These are phyloP conservation scores for Micrasema longulum DNA, from an alignment of 1,140 invertebrate species.

Conservation along the genomic window DNA sequence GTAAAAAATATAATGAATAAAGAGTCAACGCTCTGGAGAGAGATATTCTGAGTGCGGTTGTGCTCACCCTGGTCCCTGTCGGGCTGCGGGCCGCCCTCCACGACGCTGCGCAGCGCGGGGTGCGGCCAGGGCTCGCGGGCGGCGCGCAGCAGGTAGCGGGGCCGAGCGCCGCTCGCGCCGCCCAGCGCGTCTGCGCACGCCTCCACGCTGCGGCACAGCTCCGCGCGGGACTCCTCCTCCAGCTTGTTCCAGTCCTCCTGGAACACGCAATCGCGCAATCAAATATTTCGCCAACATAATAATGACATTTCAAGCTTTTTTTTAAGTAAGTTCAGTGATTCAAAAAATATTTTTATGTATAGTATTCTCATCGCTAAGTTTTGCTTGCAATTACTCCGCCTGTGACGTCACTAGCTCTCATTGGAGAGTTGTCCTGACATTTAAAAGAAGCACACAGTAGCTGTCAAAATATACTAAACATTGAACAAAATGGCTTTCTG, in stretches of 20 bases:
- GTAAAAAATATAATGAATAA: too few relatives aligned
- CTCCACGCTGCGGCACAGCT: slow-evolving; percentile 24
- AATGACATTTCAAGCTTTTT: not conserved
- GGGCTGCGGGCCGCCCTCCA: slow-evolving; percentile 21
- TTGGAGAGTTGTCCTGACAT: not conserved
- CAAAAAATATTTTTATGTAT: not conserved
- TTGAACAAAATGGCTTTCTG: too few relatives aligned
- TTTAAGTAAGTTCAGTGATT: not conserved
- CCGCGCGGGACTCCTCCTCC: slow-evolving; percentile 9
- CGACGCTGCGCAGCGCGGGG: slow-evolving; percentile 57
- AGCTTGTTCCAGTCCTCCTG: slow-evolving; percentile 45
- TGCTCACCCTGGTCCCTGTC: slow-evolving; percentile 22
- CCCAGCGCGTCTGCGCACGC: slow-evolving; percentile 27
- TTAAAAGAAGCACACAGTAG: not conserved
- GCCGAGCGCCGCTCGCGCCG: not conserved
- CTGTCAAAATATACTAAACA: too few relatives aligned
- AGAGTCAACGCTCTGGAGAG: not conserved
- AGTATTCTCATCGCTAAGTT: not conserved
- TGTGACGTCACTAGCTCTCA: not conserved
- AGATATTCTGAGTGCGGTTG: slow-evolving; percentile 4
- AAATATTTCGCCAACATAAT: not conserved
- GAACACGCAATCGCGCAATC: slow-evolving; percentile 19
- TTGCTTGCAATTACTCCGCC: not conserved
- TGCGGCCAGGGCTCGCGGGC: slow-evolving; percentile 62
- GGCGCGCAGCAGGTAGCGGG: slow-evolving; percentile 41